Conservation (phyloP, 2,888 invertebrate species). For the Cheilosia scutellata region DNA sequence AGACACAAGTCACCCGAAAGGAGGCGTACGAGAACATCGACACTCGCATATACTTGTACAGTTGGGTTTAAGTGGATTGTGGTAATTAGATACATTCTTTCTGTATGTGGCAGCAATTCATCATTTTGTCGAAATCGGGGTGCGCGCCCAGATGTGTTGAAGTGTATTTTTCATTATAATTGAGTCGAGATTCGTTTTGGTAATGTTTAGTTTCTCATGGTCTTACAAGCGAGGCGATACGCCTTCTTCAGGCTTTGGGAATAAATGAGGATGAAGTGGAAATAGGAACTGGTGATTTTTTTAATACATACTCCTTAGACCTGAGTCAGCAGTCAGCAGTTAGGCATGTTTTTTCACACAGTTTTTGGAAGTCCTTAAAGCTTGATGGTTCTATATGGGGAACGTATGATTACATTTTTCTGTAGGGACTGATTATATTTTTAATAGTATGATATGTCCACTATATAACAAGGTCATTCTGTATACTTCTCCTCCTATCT, state of each 20-base stretch:
- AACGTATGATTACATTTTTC: too few species aligned
- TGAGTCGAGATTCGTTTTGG: conserved; percentile 27
- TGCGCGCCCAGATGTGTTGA: conserved; percentile 67
- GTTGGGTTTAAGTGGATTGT: conserved; percentile 59
- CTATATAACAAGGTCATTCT: too few species aligned
- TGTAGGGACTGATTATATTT: too few species aligned
- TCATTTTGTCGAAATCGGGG: conserved; percentile 68
- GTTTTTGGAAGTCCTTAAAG: too few species aligned
- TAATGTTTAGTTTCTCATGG: conserved; percentile 22
- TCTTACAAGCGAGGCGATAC: background rate
- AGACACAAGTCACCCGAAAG: conserved; percentile 25
- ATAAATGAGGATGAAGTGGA: background rate
- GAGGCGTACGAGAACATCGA: conserved; percentile 36
- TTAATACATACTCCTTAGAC: too few species aligned
- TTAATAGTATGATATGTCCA: too few species aligned
- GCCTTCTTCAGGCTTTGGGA: background rate
- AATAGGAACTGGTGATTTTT: background rate
- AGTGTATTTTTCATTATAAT: conserved; percentile 52
- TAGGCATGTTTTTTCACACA: too few species aligned
- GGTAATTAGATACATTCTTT: conserved; percentile 73
- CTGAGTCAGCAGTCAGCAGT: too few species aligned
- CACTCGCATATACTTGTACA: background rate
- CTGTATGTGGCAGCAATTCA: conserved; percentile 72
- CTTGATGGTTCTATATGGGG: too few species aligned
- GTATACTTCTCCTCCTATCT: too few species aligned